Base-by-base conservation (phyloP, 2,113 vertebrate genomes). In the Uropsilus gracilis region DNA sequence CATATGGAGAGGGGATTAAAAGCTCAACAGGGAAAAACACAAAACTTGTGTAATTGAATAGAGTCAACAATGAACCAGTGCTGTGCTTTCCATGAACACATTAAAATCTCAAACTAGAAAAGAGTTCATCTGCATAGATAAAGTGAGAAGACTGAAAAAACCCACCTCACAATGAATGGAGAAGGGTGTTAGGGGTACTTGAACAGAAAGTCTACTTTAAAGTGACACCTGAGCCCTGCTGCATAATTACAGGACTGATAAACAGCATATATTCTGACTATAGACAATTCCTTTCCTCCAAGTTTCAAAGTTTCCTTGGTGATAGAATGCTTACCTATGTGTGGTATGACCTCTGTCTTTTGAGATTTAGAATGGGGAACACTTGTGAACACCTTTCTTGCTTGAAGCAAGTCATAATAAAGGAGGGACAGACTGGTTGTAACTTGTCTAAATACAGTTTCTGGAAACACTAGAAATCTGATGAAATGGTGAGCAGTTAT, bases 31-130 rank as follows among this genome's bases (percentile, higher is more conserved):
- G 48, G 32, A 82, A 66, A 90, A n/a, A 72, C 20, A 28, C 76
- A 13, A 68, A 77, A 76, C 11, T 73, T 59, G 10, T 68, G 37
- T 50, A 53, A 28, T 18, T 64, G n/a, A 84, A 85, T 26, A 77
- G 37, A 68, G 18, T 71, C 48, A 57, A 34, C 81, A 85, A 72
- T 44, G 55, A 55, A 37, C 11, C 63, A 53, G 9, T 69, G 13
- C n/a, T 69, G 10, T 16, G n/a, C 85, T 91, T 75, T 73, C 37
- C 75, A 0, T 75, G 22, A 80, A 75, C 30, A 73, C 13, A 30
- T 71, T 78, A 80, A 93, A 87, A 68, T 91, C 17, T 72, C 84
- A 84, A 64, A 18, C 63, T 88, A 73, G 73, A 90, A 57, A 92
- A 61, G 16, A 46, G 18, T 28, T 48, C 39, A 88, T 55, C 69